Evolutionary conservation across 2,113 vertebrate genomes (phyloP).

Genomic region (Elgaria multicarinata): DNA sequence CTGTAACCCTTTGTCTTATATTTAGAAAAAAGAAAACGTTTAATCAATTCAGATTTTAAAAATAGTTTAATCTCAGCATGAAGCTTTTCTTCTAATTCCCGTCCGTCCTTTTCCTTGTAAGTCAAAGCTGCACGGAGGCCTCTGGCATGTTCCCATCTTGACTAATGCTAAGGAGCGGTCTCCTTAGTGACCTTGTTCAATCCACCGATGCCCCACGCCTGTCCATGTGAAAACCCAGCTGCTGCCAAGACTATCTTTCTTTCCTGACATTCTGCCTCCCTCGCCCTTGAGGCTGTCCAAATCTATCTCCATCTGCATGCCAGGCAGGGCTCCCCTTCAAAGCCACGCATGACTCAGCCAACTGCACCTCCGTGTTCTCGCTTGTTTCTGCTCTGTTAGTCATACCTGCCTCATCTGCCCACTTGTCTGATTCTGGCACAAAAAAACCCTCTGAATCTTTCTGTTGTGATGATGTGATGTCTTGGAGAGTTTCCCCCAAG

Average conservation of each 20-base stretch:
- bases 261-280: not conserved
- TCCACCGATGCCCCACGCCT: not conserved
- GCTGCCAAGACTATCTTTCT: not conserved
- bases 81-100: not conserved
- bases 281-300: not conserved
- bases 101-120: not conserved
- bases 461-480: rapidly evolving
- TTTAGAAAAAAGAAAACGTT: not conserved
- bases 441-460: conserved; percentile 5
- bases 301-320: conserved; percentile 3
- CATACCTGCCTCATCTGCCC: conserved; percentile 17
- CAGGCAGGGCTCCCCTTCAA: not conserved
- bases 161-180: not conserved
- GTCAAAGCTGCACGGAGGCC: not conserved
- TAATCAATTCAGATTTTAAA: not conserved
- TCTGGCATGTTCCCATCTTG: not conserved
- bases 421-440: conserved; percentile 9
- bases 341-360: conserved; percentile 12
- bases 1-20: not conserved
- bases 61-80: not conserved
- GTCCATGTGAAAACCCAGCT: not conserved
- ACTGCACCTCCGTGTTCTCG: not conserved
- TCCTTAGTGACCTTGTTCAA: conserved; percentile 15
- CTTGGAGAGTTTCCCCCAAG: not conserved
- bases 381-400: conserved; percentile 9